Conservation (phyloP, 1,140 invertebrate genomes). For the Papilio glaucus region DNA sequence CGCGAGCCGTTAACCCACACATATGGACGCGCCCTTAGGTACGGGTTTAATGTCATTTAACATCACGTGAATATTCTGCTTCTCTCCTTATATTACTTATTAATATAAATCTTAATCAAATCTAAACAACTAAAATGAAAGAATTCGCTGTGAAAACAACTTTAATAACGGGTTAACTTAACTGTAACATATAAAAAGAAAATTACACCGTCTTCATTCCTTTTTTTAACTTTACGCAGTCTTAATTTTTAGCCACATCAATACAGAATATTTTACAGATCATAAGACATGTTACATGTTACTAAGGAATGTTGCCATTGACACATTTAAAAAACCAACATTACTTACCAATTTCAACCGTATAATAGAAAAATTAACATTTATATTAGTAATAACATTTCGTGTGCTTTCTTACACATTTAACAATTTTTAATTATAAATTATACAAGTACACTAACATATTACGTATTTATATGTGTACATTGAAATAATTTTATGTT, state of each 20-base stretch:
- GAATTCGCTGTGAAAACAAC: conserved; percentile 47
- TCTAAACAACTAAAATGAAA: conserved; percentile 12
- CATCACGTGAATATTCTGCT: too few species aligned
- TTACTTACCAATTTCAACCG: conserved; percentile 13
- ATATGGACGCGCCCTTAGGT: too few species aligned
- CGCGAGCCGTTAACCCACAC: too few species aligned
- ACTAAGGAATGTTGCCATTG: conserved; percentile 34
- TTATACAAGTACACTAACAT: conserved; percentile 3
- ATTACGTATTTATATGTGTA: conserved; percentile 24
- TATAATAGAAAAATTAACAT: conserved; percentile 32
- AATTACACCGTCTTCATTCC: conserved; percentile 44
- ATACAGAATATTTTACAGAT: conserved; percentile 19
- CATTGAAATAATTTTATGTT: conserved; percentile 23
- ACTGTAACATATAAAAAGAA: conserved; percentile 41
- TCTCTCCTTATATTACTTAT: not conserved
- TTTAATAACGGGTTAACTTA: conserved; percentile 47
- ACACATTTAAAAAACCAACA: conserved; percentile 26
- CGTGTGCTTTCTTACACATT: conserved; percentile 26
- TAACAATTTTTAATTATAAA: conserved; percentile 33
- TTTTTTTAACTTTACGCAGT: conserved; percentile 51
- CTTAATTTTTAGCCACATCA: conserved; percentile 44
- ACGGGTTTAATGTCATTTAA: too few species aligned
- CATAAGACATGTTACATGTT: not conserved
- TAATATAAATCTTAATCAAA: not conserved
- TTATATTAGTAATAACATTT: conserved; percentile 19